phyloP scores from a whole-genome alignment of 2,797 vertebrate species.

The Oreochromis mossambicus region DNA sequence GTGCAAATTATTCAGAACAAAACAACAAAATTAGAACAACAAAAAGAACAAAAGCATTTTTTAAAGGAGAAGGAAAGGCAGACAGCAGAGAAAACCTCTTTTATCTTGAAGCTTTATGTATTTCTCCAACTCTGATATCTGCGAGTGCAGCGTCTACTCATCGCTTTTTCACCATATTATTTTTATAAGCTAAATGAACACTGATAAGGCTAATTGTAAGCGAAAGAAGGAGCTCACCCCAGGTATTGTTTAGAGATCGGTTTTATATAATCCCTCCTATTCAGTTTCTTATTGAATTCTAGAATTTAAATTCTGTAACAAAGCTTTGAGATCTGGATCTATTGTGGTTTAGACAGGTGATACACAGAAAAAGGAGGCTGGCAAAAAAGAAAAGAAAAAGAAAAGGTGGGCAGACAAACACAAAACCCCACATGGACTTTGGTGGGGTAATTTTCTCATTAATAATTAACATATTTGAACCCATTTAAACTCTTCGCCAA shows the following conservation, averaged over 20 bases:
- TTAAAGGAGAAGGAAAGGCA: not conserved
- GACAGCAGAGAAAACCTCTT: not conserved
- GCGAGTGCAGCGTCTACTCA: not conserved
- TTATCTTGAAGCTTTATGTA: not conserved
- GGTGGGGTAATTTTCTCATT: constrained; percentile 57
- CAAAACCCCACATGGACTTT: constrained; percentile 55
- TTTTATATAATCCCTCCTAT: not conserved
- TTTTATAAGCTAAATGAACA: not conserved
- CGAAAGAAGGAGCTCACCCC: not conserved
- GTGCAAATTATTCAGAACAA: constrained; percentile 5
- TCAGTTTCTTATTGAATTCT: not conserved
- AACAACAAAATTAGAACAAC: not conserved
- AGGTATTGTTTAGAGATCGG: not conserved
- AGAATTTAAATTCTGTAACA: not conserved
- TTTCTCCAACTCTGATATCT: not conserved
- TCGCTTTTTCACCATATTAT: not conserved
- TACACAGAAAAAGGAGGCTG: constrained; percentile 2
- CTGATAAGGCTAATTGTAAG: not conserved
- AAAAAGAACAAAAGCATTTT: not conserved
- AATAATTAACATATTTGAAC: constrained; percentile 62
- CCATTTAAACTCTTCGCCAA: constrained; percentile 43
- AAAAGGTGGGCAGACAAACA: constrained; percentile 45
- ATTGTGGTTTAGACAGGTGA: constrained; percentile 27
- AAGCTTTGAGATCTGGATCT: constrained; percentile 5
- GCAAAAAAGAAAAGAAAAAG: not conserved